phyloP scores from a whole-genome alignment of 1,140 invertebrate genomes.

The Drosophila ambigua region DNA sequence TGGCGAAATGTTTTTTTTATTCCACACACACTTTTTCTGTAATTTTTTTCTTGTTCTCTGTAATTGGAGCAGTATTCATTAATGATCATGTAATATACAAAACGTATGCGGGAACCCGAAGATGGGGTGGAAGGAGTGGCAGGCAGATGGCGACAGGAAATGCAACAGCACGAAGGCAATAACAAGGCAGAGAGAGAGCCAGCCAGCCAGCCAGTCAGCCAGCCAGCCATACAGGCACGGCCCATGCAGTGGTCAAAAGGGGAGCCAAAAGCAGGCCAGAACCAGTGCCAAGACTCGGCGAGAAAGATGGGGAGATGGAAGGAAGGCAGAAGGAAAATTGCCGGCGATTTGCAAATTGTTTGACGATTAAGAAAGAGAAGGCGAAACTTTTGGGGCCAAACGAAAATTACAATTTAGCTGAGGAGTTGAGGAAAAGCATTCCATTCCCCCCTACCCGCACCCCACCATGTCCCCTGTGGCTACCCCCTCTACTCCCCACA shows the following conservation, averaged over 20 bases:
- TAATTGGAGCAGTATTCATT: constrained; percentile 71
- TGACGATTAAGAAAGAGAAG: constrained; percentile 79
- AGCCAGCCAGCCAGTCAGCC: neutral
- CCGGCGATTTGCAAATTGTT: constrained; percentile 77
- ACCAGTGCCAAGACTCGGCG: neutral
- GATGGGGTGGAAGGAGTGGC: constrained; percentile 7
- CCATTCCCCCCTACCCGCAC: neutral
- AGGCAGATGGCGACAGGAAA: constrained; percentile 56
- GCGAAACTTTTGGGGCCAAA: constrained; percentile 50
- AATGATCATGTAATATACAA: constrained; percentile 65
- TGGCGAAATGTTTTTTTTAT: constrained; percentile 35
- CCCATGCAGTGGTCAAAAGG: neutral
- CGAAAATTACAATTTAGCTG: constrained; percentile 57
- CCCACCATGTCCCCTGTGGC: neutral
- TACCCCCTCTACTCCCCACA: too few relatives aligned
- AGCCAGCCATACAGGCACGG: neutral
- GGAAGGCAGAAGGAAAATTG: constrained; percentile 53
- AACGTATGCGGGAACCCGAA: constrained; percentile 42
- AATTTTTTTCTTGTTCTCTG: constrained; percentile 39
- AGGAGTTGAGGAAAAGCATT: constrained; percentile 7
- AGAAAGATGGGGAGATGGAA: constrained; percentile 8
- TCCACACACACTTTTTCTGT: constrained; percentile 23
- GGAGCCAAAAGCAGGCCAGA: neutral
- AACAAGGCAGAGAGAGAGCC: constrained; percentile 25
- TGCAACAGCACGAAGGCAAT: constrained; percentile 57